Base-by-base conservation (phyloP, 2,888 invertebrate species). In the Callinectes sapidus region DNA sequence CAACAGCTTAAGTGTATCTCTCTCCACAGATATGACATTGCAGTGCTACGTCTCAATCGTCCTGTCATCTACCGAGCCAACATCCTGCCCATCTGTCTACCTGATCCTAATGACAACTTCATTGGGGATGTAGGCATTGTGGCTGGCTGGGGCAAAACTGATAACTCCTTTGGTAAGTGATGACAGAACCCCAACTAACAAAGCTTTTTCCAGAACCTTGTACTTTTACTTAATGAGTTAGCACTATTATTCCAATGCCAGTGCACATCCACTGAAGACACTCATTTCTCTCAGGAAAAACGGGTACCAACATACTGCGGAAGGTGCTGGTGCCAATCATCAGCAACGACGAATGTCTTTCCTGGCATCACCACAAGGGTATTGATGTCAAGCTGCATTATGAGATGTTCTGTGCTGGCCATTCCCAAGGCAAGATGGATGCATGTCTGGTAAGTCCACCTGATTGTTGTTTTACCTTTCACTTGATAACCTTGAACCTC, bases 101-200 rank as follows among this genome's bases (percentile, higher is more conserved):
- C 98, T 0, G 96, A 96, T 14, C 95, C 94, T 42, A 91, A 61
- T 28, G 95, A 95, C 39, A 95, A 95, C 89, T 96, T 95, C 94
- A 95, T 95, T 87, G 97, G 97, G 0, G 96, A 96, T 93, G 96
- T 96, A 92, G 97, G 97, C 0, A 96, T 97, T 2, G 97, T 98
- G 0, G 98, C 98, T 0, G 98, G 98, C 0, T 98, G 98, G 98
- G 98, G 98, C 1, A 98, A 98, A 95, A 97, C 97, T 0, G 97
- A 97, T 94, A 95, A 96, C 54, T 96, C 95, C 23, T 96, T 96
- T 93, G 96, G 96, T 96, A 95, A 95, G 95, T 92, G 35, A 71
- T 71, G 71, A 71, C 10, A 18, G 71, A 28, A 28, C n/a, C 10
- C 71, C 16, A 71, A 71, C 28, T 2, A 28, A 71, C 71, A 71